phyloP scores from a whole-genome alignment of 2,888 invertebrate genomes.

The Scotopteryx bipunctaria region DNA sequence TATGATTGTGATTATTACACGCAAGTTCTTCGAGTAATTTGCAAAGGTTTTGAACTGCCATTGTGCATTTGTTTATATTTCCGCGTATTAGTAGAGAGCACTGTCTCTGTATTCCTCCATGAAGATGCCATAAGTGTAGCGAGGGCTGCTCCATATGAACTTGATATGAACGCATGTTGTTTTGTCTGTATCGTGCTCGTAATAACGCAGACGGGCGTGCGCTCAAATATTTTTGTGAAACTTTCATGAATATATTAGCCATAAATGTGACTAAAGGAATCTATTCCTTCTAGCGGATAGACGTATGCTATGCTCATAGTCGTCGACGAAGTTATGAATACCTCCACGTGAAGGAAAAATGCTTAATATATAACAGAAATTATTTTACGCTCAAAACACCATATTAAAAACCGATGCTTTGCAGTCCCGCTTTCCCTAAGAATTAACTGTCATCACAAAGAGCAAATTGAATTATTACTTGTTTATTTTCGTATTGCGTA shows the following conservation, averaged over 20 bases:
- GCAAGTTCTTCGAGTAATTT: too few relatives aligned
- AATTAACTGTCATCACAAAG: not conserved
- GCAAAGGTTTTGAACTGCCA: too few relatives aligned
- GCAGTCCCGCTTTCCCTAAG: not conserved
- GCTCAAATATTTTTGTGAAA: slow-evolving; percentile 77
- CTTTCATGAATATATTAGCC: slow-evolving; percentile 83
- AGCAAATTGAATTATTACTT: slow-evolving; percentile 1
- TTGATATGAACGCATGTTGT: slow-evolving; percentile 52
- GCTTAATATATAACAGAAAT: not conserved
- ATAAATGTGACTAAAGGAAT: slow-evolving; percentile 81
- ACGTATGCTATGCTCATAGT: slow-evolving; percentile 30
- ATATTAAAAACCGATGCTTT: not conserved
- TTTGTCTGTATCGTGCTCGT: slow-evolving; percentile 58
- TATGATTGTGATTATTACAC: too few relatives aligned
- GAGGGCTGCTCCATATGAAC: slow-evolving; percentile 51
- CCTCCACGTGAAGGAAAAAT: not conserved
- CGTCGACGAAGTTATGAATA: slow-evolving; percentile 8
- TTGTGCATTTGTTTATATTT: slow-evolving; percentile 11
- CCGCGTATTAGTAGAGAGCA: slow-evolving; percentile 4
- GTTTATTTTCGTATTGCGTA: not conserved
- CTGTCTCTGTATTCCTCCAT: slow-evolving; percentile 33
- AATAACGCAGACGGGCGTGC: slow-evolving; percentile 66
- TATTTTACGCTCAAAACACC: not conserved
- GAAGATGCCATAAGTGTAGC: slow-evolving; percentile 44
- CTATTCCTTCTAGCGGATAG: slow-evolving; percentile 61